These are phyloP conservation scores for Uropsilus gracilis DNA, from an alignment of 2,113 vertebrate genomes.

Conservation along the genomic window DNA sequence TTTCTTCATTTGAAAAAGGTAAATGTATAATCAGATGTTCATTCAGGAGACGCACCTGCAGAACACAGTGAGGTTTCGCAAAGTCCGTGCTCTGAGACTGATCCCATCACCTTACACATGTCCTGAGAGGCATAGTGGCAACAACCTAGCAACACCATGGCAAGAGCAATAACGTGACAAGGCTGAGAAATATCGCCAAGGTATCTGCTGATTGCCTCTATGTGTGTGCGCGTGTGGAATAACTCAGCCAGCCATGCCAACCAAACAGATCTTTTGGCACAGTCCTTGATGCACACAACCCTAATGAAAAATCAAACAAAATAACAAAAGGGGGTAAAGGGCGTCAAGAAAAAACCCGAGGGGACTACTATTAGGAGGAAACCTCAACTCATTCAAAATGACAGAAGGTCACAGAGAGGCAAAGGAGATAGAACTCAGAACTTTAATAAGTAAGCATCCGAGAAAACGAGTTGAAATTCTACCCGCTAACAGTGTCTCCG, in stretches of 20 bases:
- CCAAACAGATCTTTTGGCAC: background rate
- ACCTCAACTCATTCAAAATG: slow-evolving; percentile 23
- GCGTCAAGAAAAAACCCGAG: background rate
- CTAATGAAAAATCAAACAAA: slow-evolving; percentile 25
- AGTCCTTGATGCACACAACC: background rate
- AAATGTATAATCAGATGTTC: background rate
- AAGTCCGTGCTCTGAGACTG: background rate
- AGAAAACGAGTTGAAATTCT: background rate
- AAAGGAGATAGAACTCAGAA: background rate
- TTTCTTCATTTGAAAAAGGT: background rate
- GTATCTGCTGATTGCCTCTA: background rate
- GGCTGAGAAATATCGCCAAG: background rate
- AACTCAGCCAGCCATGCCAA: background rate
- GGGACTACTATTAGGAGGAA: slow-evolving; percentile 17
- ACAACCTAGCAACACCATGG: background rate
- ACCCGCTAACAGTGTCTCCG: slow-evolving; percentile 26
- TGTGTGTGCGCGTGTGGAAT: background rate
- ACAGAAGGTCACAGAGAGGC: background rate
- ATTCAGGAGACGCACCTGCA: slow-evolving; percentile 11
- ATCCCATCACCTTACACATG: background rate
- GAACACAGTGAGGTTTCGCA: background rate
- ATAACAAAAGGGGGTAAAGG: background rate
- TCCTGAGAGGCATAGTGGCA: background rate
- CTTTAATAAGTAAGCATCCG: background rate
- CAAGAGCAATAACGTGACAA: background rate